Percentiles rank a stretch among this genome's conserved stretches.
phyloP scores from a whole-genome alignment of 2,888 invertebrate species.

The Brenthis daphne region DNA sequence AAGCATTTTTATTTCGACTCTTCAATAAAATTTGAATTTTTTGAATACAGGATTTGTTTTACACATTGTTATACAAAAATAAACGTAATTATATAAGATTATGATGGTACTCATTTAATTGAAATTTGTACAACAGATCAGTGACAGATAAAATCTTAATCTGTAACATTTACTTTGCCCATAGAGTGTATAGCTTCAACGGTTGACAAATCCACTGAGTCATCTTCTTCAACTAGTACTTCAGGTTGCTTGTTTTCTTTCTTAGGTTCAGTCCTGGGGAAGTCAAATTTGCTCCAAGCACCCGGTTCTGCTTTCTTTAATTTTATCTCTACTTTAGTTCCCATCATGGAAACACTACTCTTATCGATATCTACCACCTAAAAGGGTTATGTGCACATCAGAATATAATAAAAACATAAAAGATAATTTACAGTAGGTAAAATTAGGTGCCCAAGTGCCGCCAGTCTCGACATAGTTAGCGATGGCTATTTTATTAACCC shows the following conservation, averaged over 20 bases:
- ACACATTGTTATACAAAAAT: conserved; percentile 11
- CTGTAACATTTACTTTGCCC: conserved; percentile 69
- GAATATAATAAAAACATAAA: background rate
- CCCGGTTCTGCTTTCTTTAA: conserved; percentile 93
- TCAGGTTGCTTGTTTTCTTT: conserved; percentile 47
- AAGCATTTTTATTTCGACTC: conserved; percentile 7
- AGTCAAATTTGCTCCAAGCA: conserved; percentile 90
- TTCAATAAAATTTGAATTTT: background rate
- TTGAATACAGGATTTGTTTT: background rate
- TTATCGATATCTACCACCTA: conserved; percentile 89
- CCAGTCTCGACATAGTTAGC: too few species aligned
- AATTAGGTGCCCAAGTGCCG: background rate
- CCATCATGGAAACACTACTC: conserved; percentile 89
- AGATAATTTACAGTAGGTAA: background rate
- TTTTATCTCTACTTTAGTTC: conserved; percentile 96
- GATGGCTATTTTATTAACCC: too few species aligned
- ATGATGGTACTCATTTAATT: background rate
- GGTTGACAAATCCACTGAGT: conserved; percentile 89
- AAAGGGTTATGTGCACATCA: conserved; percentile 43
- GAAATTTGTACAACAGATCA: background rate
- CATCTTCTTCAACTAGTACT: conserved; percentile 59
- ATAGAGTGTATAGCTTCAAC: conserved; percentile 78
- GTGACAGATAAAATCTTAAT: conserved; percentile 40
- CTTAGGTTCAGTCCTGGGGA: conserved; percentile 71
- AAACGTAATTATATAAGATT: background rate